These are phyloP conservation scores for Antennarius maculatus DNA, from an alignment of 2,797 vertebrate genomes.

Conservation along the genomic window DNA sequence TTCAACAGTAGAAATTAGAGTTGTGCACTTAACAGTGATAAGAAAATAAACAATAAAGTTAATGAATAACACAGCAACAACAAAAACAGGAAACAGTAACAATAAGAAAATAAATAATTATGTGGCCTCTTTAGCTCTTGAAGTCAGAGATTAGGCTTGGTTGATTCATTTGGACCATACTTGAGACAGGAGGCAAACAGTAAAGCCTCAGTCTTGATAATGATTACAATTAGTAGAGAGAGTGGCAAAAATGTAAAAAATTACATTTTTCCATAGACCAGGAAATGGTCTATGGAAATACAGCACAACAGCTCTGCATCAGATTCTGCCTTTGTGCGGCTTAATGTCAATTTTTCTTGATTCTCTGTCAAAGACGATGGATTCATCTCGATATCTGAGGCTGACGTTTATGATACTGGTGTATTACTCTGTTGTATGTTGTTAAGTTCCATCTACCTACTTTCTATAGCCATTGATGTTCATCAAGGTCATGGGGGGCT, in stretches of 20 bases:
- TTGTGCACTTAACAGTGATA: too few species aligned
- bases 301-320: slow-evolving; percentile 8
- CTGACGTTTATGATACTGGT: slow-evolving; percentile 17
- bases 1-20: too few species aligned
- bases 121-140: slow-evolving; percentile 38
- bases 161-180: slow-evolving; percentile 36
- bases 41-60: too few species aligned
- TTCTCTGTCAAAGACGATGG: slow-evolving; percentile 25
- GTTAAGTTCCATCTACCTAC: slow-evolving; percentile 13
- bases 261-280: too few species aligned
- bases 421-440: slow-evolving; percentile 6
- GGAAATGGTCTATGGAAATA: not conserved
- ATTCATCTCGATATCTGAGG: slow-evolving; percentile 18
- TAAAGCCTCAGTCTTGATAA: slow-evolving; percentile 6
- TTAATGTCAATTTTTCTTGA: slow-evolving; percentile 16
- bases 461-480: slow-evolving; percentile 10
- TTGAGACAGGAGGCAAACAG: slow-evolving; percentile 13
- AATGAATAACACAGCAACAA: too few species aligned
- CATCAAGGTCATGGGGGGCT: slow-evolving; percentile 7
- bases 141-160: slow-evolving; percentile 10
- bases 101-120: too few species aligned
- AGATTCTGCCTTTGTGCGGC: slow-evolving; percentile 1
- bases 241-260: not conserved
- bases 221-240: slow-evolving; percentile 22
- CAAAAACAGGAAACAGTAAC: too few species aligned